Conservation (phyloP, 2,113 vertebrate species). For the Microtus oregoni region DNA sequence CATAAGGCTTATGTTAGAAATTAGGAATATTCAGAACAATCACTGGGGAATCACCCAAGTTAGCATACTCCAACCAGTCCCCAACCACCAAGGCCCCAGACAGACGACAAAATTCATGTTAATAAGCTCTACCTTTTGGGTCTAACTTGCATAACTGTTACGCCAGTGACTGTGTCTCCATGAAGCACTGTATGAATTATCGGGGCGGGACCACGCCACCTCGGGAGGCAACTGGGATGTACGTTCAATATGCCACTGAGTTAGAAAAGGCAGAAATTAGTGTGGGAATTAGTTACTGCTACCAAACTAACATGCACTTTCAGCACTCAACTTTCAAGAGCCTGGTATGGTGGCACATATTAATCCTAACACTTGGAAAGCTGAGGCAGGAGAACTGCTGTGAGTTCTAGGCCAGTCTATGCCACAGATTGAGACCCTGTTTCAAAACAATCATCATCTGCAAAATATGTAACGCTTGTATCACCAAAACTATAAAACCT, state of each 20-base stretch:
- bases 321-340: neutral
- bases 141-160: conserved; percentile 96
- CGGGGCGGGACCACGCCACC: conserved; percentile 97
- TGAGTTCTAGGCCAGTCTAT: neutral
- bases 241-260: conserved; percentile 95
- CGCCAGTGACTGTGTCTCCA: conserved; percentile 93
- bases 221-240: conserved; percentile 95
- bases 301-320: neutral
- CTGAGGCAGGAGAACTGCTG: too few relatives aligned
- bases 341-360: neutral
- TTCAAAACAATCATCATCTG: neutral
- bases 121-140: conserved; percentile 89
- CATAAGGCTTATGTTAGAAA: neutral
- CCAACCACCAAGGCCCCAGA: too few relatives aligned
- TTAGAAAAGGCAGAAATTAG: conserved; percentile 69
- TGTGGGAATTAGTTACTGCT: neutral
- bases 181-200: conserved; percentile 94
- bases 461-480: neutral
- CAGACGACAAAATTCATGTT: neutral
- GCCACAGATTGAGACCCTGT: neutral
- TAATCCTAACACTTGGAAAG: neutral
- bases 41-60: neutral
- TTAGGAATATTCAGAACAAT: neutral
- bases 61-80: neutral
- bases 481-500: neutral